Base-by-base conservation (phyloP, 1,140 invertebrate species). In the Dinoponera quadriceps region DNA sequence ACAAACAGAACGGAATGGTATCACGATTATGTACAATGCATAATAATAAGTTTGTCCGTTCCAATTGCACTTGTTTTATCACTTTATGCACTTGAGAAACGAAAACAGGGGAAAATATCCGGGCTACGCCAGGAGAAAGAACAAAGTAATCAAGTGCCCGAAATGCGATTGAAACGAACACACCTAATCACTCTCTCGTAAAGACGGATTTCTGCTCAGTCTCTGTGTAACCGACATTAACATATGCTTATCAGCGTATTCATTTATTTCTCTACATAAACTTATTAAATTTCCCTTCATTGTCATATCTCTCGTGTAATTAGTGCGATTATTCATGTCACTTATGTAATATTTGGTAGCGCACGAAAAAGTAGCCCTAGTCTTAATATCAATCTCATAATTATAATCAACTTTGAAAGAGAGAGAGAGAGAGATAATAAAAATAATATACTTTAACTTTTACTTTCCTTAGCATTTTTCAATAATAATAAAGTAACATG, bases 141-240 rank as follows among this genome's bases (percentile, higher is more conserved):
- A 71, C 65, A 44, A 44, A 80, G 54, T 20, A 33, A 44, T 44
- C 38, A 11, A 44, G 38, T 44, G 38, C 38, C 38, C 4, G 11
- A 44, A 44, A 44, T 44, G 25, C 65, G 27, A 80, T 16, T 16
- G 7, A 71, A 57, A 80, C 54, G 69, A 71, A 71, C 62, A 77
- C 44, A 77, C n/a, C 18, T 27, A 55, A 57, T 66, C 33, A 80
- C 54, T 57, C 33, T 80, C 54, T 57, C 25, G 33, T 44, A 57
- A 68, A 78, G 54, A 80, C 65, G 54, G 51, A 80, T 80, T 69
- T 54, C 18, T 71, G 33, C 22, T 80, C 20, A 80, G 7, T 77
- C 48, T 65, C 62, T 55, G 25, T 69, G 20, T 80, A 48, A 66
- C 33, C n/a, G 22, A 29, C 73, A 20, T 49, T 44, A 44, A 62